Evolutionary conservation across 2,888 invertebrate genomes (phyloP), one percentile per base, ranked within the genome.

Genomic region (Leptopilina syphax): DNA sequence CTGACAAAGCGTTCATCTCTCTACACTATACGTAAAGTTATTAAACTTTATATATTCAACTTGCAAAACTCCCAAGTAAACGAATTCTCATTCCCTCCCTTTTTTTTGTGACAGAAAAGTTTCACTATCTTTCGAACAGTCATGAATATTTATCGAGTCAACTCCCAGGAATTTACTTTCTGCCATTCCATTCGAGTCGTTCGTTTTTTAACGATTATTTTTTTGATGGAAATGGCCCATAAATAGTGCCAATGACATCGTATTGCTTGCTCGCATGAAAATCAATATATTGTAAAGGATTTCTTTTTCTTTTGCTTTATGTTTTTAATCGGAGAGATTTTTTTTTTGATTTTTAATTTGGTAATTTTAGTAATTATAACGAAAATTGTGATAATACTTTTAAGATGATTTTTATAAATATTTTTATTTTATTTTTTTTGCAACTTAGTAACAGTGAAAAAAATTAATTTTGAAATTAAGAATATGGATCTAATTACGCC

Each of bases 91-190:
- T 47, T 47, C 12, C 24, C 34, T 4, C 34, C 4, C 34, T 34
- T 34, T 34, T 44, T 24, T 50, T 50, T 5, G 12, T 6, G 12
- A 50, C 24, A 68, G 2, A 12, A 68, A 50, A n/a, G 9, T 10
- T 44, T 8, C 18, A 9, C 13, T 41, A n/a, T 67, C 67, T 47
- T 18, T n/a, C 18, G 67, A 41, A 67, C 41, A 47, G 47, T 24
- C 24, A 50, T 68, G 68, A 68, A 68, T 68, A 68, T 68, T 68
- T 68, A 47, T 68, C n/a, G 44, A 41, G 66, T 67, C 18, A 8
- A 44, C 44, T 44, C 44, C 34, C 8, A 44, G 44, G 44, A 44
- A 44, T 12, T 68, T 68, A 9, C 68, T 68, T 12, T 24, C 50
- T 24, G 12, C 4, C 47, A 1, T 18, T 18, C 34, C 24, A 68